Evolutionary conservation across 1,140 invertebrate genomes (phyloP).

Genomic region (Pseudomyrmex flavicornis): DNA sequence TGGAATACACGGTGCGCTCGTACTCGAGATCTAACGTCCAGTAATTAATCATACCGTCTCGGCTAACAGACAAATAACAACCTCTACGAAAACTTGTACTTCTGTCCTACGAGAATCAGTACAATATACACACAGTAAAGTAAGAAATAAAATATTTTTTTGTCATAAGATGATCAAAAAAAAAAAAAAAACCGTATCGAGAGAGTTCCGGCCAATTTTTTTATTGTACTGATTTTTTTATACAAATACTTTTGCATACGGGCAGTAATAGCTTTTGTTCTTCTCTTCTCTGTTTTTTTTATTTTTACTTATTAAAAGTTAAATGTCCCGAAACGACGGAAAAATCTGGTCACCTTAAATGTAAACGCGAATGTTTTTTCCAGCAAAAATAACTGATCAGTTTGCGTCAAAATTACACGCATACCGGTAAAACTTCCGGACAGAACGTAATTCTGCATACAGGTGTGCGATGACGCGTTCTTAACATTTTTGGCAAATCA

Average conservation of each 20-base stretch:
- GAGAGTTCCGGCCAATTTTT: no score
- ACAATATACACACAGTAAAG: not conserved
- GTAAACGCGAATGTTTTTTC: not conserved
- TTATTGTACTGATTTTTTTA: no score
- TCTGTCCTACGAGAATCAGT: conserved; percentile 80
- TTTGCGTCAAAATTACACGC: not conserved
- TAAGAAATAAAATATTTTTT: no score
- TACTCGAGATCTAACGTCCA: conserved; percentile 89
- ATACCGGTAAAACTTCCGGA: conserved; percentile 85
- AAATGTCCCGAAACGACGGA: not conserved
- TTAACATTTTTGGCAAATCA: conserved; percentile 85
- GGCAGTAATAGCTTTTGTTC: no score
- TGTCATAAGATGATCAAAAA: no score
- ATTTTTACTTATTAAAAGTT: not conserved
- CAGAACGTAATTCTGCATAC: conserved; percentile 87
- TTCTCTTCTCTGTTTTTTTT: no score
- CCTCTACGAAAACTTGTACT: conserved; percentile 86
- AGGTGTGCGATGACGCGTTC: conserved; percentile 87
- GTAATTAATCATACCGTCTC: conserved; percentile 89
- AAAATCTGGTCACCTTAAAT: not conserved
- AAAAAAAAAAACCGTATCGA: no score
- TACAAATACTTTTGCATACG: no score
- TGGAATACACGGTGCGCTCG: conserved; percentile 86
- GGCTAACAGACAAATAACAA: conserved; percentile 88
- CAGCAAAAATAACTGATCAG: not conserved